A percentile compares a stretch with the other conserved stretches of the same genome.
phyloP scores from a whole-genome alignment of 2,888 invertebrate genomes.

The Netelia melanura region DNA sequence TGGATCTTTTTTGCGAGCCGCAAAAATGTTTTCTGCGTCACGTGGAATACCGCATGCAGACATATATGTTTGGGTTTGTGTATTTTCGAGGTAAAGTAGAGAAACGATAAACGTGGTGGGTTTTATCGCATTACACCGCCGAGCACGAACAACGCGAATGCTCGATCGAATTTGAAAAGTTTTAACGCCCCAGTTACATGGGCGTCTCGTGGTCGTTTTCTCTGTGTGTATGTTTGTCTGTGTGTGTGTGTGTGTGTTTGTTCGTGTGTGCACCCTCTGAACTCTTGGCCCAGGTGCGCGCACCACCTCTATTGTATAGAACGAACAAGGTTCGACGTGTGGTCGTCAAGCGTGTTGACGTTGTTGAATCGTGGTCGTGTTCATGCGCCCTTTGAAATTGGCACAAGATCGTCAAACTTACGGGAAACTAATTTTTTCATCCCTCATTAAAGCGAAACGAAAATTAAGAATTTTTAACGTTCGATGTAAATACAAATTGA shows the following conservation, averaged over 20 bases:
- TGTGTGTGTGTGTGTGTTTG: background rate
- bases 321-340: background rate
- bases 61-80: background rate
- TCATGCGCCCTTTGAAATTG: background rate
- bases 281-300: constrained; percentile 5
- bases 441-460: too few species aligned
- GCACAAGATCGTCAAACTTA: background rate
- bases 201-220: constrained; percentile 9
- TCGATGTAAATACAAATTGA: too few species aligned
- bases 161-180: constrained; percentile 61
- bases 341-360: background rate
- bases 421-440: background rate
- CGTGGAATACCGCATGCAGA: too few species aligned
- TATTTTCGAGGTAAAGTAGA: constrained; percentile 7
- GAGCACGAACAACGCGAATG: constrained; percentile 28
- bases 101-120: constrained; percentile 21
- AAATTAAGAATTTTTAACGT: too few species aligned
- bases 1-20: too few species aligned
- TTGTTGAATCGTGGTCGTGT: background rate
- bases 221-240: background rate
- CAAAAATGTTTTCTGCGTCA: too few species aligned
- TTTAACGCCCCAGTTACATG: constrained; percentile 47
- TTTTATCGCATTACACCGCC: constrained; percentile 47
- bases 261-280: constrained; percentile 7
- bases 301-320: background rate